These are phyloP conservation scores for Chrysoperla carnea DNA, from an alignment of 1,140 invertebrate species.

Conservation along the genomic window DNA sequence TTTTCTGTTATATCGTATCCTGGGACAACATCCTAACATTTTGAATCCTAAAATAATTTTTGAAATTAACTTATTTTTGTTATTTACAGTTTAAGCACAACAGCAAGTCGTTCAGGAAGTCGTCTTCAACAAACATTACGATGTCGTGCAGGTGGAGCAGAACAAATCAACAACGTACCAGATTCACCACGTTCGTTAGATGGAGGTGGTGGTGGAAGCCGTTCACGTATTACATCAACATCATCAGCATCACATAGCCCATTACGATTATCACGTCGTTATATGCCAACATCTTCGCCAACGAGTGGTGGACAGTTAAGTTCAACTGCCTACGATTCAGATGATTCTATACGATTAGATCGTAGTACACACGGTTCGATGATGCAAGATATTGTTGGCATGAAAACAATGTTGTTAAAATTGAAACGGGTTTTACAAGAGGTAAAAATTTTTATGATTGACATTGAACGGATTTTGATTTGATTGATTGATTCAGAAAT, in stretches of 20 bases:
- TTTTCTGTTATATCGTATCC: too few relatives aligned
- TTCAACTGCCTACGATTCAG: constrained; percentile 29
- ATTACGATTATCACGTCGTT: constrained; percentile 20
- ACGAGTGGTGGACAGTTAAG: constrained; percentile 10
- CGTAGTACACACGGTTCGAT: constrained; percentile 44
- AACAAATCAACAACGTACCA: constrained; percentile 8
- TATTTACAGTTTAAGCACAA: neutral
- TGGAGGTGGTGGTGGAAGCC: constrained; percentile 3
- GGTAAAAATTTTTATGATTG: constrained; percentile 22
- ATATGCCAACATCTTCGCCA: constrained; percentile 5
- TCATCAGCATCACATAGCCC: constrained; percentile 19
- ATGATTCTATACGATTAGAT: constrained; percentile 37
- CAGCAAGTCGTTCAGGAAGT: too few relatives aligned
- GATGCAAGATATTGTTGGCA: constrained; percentile 56
- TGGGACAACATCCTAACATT: too few relatives aligned
- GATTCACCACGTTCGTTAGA: constrained; percentile 16
- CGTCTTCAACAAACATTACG: constrained; percentile 13
- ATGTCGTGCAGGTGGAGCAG: constrained; percentile 27
- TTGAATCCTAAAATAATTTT: too few relatives aligned
- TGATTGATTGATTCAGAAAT: too few relatives aligned
- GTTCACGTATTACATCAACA: constrained; percentile 8
- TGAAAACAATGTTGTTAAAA: constrained; percentile 61
- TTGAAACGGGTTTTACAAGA: constrained; percentile 61
- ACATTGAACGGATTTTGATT: neutral
- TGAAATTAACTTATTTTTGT: neutral